A percentile compares a stretch with the other conserved stretches of the same genome.
Conservation (phyloP, 2,888 invertebrate species). For the Andrena praecox region DNA sequence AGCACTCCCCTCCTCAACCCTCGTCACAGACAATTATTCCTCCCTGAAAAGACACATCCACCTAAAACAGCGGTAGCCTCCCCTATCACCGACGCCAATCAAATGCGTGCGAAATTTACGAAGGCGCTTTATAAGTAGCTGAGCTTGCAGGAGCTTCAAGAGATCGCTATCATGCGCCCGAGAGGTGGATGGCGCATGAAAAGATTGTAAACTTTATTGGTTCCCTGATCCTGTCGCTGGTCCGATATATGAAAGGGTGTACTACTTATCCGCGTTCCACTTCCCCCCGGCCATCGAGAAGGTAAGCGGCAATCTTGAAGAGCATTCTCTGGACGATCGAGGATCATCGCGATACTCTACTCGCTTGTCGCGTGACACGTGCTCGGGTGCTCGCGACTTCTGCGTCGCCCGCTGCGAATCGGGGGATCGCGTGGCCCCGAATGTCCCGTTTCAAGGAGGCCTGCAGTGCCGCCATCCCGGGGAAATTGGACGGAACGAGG, state of each 20-base stretch:
- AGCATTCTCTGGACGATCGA: not conserved
- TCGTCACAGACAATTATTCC: not conserved
- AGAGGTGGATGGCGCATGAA: not conserved
- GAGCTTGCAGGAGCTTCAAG: slow-evolving; percentile 38
- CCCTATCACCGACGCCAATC: slow-evolving; percentile 8
- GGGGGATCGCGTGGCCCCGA: slow-evolving; percentile 12
- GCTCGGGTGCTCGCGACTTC: slow-evolving; percentile 14
- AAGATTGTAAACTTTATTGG: slow-evolving; percentile 53
- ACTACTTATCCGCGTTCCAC: slow-evolving; percentile 3
- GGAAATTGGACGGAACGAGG: slow-evolving; percentile 62
- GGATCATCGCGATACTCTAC: slow-evolving; percentile 5
- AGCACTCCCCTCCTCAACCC: not conserved
- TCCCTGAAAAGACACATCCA: not conserved
- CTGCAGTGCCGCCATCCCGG: slow-evolving; percentile 22
- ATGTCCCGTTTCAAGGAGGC: slow-evolving; percentile 15
- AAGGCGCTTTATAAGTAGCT: slow-evolving; percentile 27
- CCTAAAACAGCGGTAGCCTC: not conserved
- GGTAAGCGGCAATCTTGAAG: slow-evolving; percentile 2
- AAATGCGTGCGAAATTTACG: slow-evolving; percentile 35
- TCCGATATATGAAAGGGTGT: slow-evolving; percentile 22
- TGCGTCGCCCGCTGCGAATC: slow-evolving; percentile 29
- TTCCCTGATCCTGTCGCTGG: not conserved
- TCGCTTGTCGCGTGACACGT: not conserved
- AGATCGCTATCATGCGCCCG: slow-evolving; percentile 23
- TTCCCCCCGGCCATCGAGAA: not conserved